Evolutionary conservation across 2,888 invertebrate species (phyloP), one percentile per base, ranked within the genome.

Genomic region (Ormia ochracea): DNA sequence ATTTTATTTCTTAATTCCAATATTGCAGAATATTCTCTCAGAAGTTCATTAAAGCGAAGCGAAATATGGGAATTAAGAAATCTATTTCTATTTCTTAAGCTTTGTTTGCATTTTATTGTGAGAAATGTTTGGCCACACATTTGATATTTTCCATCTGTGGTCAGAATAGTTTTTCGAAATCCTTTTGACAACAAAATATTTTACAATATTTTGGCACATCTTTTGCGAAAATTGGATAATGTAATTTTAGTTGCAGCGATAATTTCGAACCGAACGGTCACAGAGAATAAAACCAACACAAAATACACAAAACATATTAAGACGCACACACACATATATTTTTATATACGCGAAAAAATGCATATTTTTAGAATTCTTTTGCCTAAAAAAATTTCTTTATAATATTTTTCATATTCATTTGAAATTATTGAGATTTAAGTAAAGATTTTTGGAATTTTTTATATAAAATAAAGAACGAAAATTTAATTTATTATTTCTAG

Each of bases 311-410:
- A 56, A 68, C 26, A 56, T 4, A 65, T 52, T 56, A n/a, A 63
- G 19, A 48, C 19, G 45, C 43, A 52, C 36, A 52, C 41, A 52
- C 43, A 59, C 41, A 45, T 12, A 45, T 41, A 61, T 21, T 52
- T 48, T 48, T 76, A 19, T 61, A 66, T 72, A 78, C 45, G 66
- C 68, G 72, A 80, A 73, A 63, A 66, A 68, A 63, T 73, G 76
- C 61, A 80, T 80, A 80, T 80, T 80, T 80, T 63, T 80, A 80
- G 80, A 80, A 63, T 43, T 73, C 73, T 72, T 73, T 73, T 76
- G 66, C 80, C 68, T 80, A 50, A 73, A 80, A 75, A 54, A 73
- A 61, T 61, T 68, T 41, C 28, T 72, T 52, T 31, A n/a, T 4
- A 45, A 17, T 52, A 28, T 19, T 50, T 56, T 52, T 31, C 9